These are phyloP conservation scores for Yponomeuta evonymella DNA, from an alignment of 2,888 invertebrate genomes.

Conservation along the genomic window DNA sequence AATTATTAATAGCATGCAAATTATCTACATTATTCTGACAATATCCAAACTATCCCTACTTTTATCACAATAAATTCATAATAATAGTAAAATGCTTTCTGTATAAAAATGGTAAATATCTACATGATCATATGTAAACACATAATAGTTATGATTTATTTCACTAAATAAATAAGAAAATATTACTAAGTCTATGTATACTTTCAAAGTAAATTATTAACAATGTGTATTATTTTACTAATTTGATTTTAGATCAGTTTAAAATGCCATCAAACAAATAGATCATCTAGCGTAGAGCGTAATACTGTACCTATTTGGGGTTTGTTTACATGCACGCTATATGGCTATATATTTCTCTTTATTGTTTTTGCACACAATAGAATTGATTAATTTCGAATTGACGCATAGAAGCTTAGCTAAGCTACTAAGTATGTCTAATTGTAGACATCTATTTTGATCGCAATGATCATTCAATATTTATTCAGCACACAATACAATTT, in stretches of 20 bases:
- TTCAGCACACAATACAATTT: not conserved
- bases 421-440: not conserved
- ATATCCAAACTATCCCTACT: not conserved
- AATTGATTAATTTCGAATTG: not conserved
- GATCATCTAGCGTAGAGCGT: too few species aligned
- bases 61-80: not conserved
- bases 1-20: not conserved
- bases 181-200: too few species aligned
- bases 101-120: not conserved
- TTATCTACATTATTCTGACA: not conserved
- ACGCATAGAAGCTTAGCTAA: not conserved
- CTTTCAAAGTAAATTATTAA: too few species aligned
- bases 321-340: too few species aligned
- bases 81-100: not conserved
- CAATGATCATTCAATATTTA: not conserved
- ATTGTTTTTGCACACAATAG: not conserved
- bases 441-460: not conserved
- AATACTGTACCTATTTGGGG: too few species aligned
- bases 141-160: not conserved
- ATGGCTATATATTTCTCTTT: not conserved
- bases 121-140: not conserved
- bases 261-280: too few species aligned
- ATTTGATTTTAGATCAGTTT: too few species aligned
- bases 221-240: too few species aligned
- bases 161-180: not conserved